Base-by-base conservation (phyloP, 1,140 invertebrate species). In the Calosoma granatense region DNA sequence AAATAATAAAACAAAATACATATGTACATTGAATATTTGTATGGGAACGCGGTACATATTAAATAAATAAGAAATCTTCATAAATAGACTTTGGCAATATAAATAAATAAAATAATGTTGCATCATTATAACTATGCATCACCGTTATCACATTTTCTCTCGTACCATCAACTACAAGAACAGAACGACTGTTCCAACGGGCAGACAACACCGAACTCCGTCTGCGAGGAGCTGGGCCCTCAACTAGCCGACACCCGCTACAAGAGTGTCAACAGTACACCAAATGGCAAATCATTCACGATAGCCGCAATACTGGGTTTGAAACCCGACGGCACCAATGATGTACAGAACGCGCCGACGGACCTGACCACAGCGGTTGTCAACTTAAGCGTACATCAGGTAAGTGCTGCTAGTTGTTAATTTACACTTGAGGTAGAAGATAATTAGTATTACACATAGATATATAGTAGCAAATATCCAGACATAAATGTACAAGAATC, bases 271-370 rank as follows among this genome's bases (percentile, higher is more conserved):
- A 54, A 30, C 43, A 61, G 19, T 22, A 17, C 21, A 54, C 19
- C 59, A 2, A 65, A 61, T 47, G 68, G 73, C 21, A 85, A 86
- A 65, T 85, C 86, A 1, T 90, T 90, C 65, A 89, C 86, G 17
- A 90, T 90, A 63, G 87, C 88, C 59, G 85, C 86, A 15, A 89
- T 90, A 63, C 75, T 90, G n/a, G 86, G 86, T 4, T 71, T 86
- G 53, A 78, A 79, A 22, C 71, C 74, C 47, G 70, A 72, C 53
- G 22, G 59, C n/a, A 36, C 6, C n/a, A 36, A 36, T 20, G 23
- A 22, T n/a, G 22, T 20, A 14, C 21, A n/a, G 15, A 55, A n/a
- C 53, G 17, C 26, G 20, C 22, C 63, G 1, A 58, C 58, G 17
- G 63, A 67, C 58, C 51, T 67, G n/a, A 67, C 56, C 41, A 30